phyloP scores from a whole-genome alignment of 1,140 invertebrate genomes.

The Drosophila auraria region DNA sequence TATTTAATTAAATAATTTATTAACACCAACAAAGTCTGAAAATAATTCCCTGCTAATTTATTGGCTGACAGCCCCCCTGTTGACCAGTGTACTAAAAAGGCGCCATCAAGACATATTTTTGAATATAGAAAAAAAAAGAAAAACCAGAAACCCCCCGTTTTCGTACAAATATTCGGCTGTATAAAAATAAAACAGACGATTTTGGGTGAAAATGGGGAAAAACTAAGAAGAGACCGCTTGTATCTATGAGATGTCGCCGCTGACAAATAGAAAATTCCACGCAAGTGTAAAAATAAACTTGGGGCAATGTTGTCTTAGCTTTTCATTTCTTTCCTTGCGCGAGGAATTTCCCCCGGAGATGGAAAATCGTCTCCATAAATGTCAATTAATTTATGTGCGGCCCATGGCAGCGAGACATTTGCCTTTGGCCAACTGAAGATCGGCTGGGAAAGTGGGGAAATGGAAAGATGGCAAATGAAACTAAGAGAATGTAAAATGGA shows the following conservation, averaged over 20 bases:
- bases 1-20: background rate
- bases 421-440: conserved; percentile 19
- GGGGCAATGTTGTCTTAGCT: conserved; percentile 34
- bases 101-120: conserved; percentile 20
- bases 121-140: conserved; percentile 1
- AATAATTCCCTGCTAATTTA: conserved; percentile 4
- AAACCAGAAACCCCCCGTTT: conserved; percentile 39
- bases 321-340: background rate
- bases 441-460: conserved; percentile 8
- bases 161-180: conserved; percentile 70
- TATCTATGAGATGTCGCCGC: conserved; percentile 45
- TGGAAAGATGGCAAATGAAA: conserved; percentile 12
- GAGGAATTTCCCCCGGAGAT: conserved; percentile 56
- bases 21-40: background rate
- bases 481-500: conserved; percentile 17
- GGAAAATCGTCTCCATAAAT: conserved; percentile 74
- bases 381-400: conserved; percentile 78
- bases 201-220: conserved; percentile 33
- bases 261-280: conserved; percentile 78
- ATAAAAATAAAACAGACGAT: conserved; percentile 74
- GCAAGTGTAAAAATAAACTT: conserved; percentile 69
- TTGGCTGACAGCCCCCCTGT: background rate
- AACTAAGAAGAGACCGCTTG: conserved; percentile 9
- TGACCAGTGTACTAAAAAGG: conserved; percentile 28
- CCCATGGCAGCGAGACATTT: conserved; percentile 65